Base-by-base conservation (phyloP, 1,140 invertebrate genomes). In the Drosophila leontia region DNA sequence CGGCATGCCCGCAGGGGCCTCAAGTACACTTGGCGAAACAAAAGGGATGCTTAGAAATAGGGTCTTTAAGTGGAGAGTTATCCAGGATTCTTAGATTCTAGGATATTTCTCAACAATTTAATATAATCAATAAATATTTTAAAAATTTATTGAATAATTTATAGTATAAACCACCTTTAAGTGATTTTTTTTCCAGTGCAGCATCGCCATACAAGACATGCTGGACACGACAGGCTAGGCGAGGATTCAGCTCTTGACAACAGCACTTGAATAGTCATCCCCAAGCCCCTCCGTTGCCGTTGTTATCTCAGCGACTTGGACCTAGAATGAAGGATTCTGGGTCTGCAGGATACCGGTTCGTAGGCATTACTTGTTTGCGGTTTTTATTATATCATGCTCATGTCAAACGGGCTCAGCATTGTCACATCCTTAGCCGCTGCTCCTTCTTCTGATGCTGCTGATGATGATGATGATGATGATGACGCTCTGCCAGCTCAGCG, bases 331-430 rank as follows among this genome's bases (percentile, higher is more conserved):
- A 19, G 32, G 62, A 65, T 26, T 32, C 51, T 55, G 53, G 48
- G 60, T 63, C 57, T 13, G 23, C 53, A 23, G 56, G 56, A 47
- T 29, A 47, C 19, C 17, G 41, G 35, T 29, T 58, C 70, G 34
- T 72, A 82, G 83, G 76, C 80, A 82, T 87, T 82, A 80, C 83
- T 86, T 86, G 83, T 86, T 88, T 87, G 84, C 72, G 84, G 84
- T 88, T 88, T 88, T 88, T 87, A 87, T 87, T 87, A 83, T 88
- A 87, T 88, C 86, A 88, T 88, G 64, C 72, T 83, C 75, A 78
- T 87, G 84, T 87, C 84, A 87, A 83, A 88, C 82, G 84, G 80
- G 80, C 84, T 87, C 84, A 87, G 84, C 77, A 63, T 81, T 87
- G 84, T 87, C 83, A 87, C 80, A 80, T 87, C 51, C 76, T 85